A percentile compares a stretch with the other conserved stretches of the same genome.
Conservation (phyloP, 2,797 vertebrate genomes). For the Urophycis tenuis region DNA sequence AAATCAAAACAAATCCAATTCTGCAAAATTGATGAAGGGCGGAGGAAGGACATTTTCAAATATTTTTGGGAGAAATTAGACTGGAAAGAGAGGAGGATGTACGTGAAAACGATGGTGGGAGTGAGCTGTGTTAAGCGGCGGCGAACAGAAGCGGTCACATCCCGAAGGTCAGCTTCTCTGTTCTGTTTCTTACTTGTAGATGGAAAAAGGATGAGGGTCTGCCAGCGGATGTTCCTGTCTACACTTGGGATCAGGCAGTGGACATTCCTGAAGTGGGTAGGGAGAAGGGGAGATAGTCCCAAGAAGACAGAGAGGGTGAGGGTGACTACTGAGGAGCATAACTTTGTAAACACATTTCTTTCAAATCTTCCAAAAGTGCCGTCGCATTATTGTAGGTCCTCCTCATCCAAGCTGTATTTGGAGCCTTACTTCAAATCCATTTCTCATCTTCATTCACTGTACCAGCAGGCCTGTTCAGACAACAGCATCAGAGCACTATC, state of each 20-base stretch:
- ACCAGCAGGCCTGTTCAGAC: too few species aligned
- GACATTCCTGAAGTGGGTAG: constrained; percentile 13
- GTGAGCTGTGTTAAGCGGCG: constrained; percentile 9
- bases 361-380: too few species aligned
- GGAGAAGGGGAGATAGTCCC: constrained; percentile 6
- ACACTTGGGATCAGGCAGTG: constrained; percentile 17
- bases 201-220: too few species aligned
- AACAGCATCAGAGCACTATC: too few species aligned
- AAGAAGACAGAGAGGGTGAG: not conserved
- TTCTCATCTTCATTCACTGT: too few species aligned
- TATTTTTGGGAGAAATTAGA: too few species aligned
- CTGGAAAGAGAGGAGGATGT: constrained; percentile 1
- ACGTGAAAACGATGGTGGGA: not conserved
- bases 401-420: too few species aligned
- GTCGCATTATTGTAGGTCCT: too few species aligned
- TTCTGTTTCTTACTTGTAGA: too few species aligned
- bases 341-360: too few species aligned
- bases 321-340: constrained; percentile 1
- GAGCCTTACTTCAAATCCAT: too few species aligned
- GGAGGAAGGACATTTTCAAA: constrained; percentile 7
- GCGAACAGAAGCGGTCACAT: not conserved
- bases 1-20: constrained; percentile 4
- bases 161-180: too few species aligned
- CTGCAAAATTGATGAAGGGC: not conserved
- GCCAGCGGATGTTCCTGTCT: constrained; percentile 11